Evolutionary conservation across 2,888 invertebrate species (phyloP).

Genomic region (Pheosia gnoma): DNA sequence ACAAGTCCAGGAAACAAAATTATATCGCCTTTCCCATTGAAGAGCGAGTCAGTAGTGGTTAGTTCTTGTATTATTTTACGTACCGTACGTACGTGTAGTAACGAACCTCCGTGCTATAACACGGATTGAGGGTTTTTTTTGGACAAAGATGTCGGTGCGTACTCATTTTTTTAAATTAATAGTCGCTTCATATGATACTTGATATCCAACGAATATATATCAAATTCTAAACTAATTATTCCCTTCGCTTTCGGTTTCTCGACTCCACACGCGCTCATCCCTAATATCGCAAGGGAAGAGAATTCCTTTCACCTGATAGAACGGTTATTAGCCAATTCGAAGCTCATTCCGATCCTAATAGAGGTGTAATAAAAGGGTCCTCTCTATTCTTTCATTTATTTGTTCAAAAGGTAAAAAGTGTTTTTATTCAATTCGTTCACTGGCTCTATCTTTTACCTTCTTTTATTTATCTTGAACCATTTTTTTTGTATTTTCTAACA

Average conservation of each 20-base stretch:
- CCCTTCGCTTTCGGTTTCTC: background rate
- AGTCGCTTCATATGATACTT: too few species aligned
- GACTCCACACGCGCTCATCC: constrained; percentile 32
- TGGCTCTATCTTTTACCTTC: constrained; percentile 37
- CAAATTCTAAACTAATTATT: too few species aligned
- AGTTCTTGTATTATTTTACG: too few species aligned
- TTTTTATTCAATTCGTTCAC: constrained; percentile 75
- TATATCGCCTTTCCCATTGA: too few species aligned
- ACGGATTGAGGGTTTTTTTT: too few species aligned
- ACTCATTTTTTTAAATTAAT: too few species aligned
- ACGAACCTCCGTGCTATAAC: too few species aligned
- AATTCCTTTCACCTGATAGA: constrained; percentile 84
- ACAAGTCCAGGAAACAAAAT: too few species aligned
- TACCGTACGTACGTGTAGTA: too few species aligned
- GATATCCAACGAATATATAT: too few species aligned
- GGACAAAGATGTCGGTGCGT: too few species aligned
- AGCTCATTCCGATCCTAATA: constrained; percentile 81
- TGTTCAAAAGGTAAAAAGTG: constrained; percentile 55
- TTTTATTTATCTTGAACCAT: constrained; percentile 33
- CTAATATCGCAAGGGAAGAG: constrained; percentile 61
- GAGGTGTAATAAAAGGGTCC: constrained; percentile 80
- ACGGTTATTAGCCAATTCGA: constrained; percentile 83
- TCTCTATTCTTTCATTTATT: constrained; percentile 73
- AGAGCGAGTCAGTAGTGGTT: too few species aligned
- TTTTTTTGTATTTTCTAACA: constrained; percentile 7